Base-by-base conservation (phyloP, 2,797 vertebrate genomes). In the Distichodus sexfasciatus region DNA sequence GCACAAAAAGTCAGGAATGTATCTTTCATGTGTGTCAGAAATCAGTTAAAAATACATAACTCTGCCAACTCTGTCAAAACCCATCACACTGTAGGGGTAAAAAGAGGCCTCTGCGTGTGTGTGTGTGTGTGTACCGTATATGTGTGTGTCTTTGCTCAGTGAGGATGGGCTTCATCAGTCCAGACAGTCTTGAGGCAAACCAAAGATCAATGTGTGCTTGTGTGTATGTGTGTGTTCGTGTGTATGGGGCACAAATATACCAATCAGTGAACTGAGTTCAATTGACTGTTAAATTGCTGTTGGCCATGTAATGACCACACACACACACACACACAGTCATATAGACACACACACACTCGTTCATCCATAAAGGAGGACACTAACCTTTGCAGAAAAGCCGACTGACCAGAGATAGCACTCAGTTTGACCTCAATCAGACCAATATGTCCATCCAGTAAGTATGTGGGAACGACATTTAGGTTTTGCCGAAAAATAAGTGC, bases 1-100 rank as follows among this genome's bases (percentile, higher is more conserved):
- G 41, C 66, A 72, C 53, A 64, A 44, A 55, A 41, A 75, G 65
- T 63, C 36, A 38, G 47, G 43, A 29, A 69, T 66, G 60, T 66
- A 35, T 75, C 35, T 64, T 65, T 78, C 17, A 65, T 64, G 36
- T n/a, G 21, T 63, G 41, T 35, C 23, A 43, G 23, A 64, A 64
- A 57, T 47, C 5, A 1, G 53, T 65, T 61, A 69, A 69, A 75
- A 72, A 66, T 72, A 55, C 47, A 75, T 62, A 53, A 64, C 11
- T 38, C 17, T 33, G 58, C 19, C 17, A 12, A n/a, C 36, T 57
- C 53, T 66, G 36, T 53, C 23, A 19, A 63, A 61, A 14, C 28
- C 21, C 24, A 46, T 47, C 61, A 21, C 41, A 35, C 6, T 31
- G 11, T 51, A 21, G 23, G 40, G 54, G 15, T 11, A 3, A n/a